A percentile compares a stretch with the other conserved stretches of the same genome.
phyloP scores from a whole-genome alignment of 2,888 invertebrate genomes.

The Operophtera brumata region DNA sequence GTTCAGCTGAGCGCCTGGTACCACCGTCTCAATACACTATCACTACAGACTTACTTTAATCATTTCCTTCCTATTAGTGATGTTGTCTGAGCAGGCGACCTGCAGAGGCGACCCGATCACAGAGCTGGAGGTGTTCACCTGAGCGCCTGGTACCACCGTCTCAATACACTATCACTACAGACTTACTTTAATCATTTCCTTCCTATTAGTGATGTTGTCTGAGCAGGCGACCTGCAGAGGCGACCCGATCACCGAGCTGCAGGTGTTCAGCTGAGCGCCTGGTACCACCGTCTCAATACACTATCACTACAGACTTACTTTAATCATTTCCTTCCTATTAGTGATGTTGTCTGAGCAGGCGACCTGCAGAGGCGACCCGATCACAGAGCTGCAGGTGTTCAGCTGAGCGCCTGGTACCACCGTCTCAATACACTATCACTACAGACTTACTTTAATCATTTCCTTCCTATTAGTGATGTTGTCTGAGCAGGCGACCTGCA shows the following conservation, averaged over 20 bases:
- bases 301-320: too few relatives aligned
- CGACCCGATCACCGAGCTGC: slow-evolving; percentile 90
- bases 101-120: slow-evolving; percentile 91
- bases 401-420: slow-evolving; percentile 91
- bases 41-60: slow-evolving; percentile 60
- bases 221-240: slow-evolving; percentile 91
- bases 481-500: slow-evolving; percentile 91
- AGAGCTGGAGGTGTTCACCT: slow-evolving; percentile 88
- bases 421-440: too few relatives aligned
- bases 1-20: too few relatives aligned
- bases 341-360: slow-evolving; percentile 90
- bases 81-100: slow-evolving; percentile 90
- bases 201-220: slow-evolving; percentile 86
- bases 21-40: too few relatives aligned
- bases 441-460: slow-evolving; percentile 77
- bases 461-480: slow-evolving; percentile 85
- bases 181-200: slow-evolving; percentile 79
- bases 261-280: slow-evolving; percentile 90
- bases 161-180: too few relatives aligned
- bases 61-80: slow-evolving; percentile 84
- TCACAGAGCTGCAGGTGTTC: slow-evolving; percentile 89
- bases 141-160: too few relatives aligned
- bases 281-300: too few relatives aligned
- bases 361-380: slow-evolving; percentile 90
- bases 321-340: slow-evolving; percentile 83